These are phyloP conservation scores for Rynchops niger DNA, from an alignment of 2,113 vertebrate genomes.

Conservation along the genomic window DNA sequence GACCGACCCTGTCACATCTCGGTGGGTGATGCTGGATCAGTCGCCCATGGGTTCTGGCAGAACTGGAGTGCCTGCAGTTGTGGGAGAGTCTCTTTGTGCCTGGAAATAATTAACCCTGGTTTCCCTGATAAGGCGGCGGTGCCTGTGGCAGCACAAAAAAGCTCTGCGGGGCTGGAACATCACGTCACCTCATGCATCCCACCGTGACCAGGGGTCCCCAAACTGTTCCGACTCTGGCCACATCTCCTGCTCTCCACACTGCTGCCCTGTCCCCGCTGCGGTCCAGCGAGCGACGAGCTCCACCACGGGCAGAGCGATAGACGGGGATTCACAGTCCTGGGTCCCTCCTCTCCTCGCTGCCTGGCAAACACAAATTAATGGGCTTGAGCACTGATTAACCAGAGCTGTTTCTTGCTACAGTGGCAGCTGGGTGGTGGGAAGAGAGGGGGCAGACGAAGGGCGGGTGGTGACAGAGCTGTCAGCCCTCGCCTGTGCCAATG, in stretches of 20 bases:
- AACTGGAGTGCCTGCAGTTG: neutral
- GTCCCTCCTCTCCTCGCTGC: neutral
- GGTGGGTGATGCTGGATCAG: neutral
- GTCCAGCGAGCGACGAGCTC: neutral
- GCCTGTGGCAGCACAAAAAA: neutral
- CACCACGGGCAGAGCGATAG: rapidly evolving
- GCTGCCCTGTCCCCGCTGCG: rapidly evolving
- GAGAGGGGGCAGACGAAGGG: conserved; percentile 40
- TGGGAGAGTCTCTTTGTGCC: neutral
- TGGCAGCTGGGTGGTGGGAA: conserved; percentile 65
- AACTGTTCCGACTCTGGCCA: rapidly evolving
- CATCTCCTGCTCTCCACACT: neutral
- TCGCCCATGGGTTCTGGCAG: neutral
- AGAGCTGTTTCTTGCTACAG: conserved; percentile 45
- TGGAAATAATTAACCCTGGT: conserved; percentile 24
- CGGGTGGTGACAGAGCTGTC: conserved; percentile 59
- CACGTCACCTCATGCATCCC: rapidly evolving
- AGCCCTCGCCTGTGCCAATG: neutral
- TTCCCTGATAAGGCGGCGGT: neutral
- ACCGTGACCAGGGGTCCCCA: neutral
- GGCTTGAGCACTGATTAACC: conserved; percentile 46
- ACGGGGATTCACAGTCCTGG: rapidly evolving
- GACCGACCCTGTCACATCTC: rapidly evolving
- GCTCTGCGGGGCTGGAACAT: neutral
- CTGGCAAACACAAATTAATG: conserved; percentile 6